Percentiles rank a stretch among this genome's conserved stretches.
Conservation (phyloP, 2,113 vertebrate species). For the Microtus oregoni region DNA sequence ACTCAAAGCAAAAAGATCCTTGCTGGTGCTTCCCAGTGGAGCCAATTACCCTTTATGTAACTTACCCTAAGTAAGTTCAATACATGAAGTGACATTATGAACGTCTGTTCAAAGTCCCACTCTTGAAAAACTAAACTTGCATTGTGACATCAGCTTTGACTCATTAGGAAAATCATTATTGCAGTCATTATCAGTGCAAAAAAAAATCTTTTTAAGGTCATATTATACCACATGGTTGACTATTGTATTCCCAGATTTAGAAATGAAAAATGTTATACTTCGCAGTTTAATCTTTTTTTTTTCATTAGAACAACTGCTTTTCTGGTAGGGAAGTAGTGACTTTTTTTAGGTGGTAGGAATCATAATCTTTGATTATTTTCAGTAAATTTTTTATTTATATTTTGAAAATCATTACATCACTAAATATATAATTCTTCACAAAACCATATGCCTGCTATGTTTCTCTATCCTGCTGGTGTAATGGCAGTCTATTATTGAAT, state of each 20-base stretch:
- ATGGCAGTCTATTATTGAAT: too few relatives aligned
- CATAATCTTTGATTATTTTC: constrained; percentile 26
- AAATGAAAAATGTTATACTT: constrained; percentile 4
- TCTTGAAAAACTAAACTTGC: constrained; percentile 49
- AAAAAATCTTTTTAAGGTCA: constrained; percentile 21
- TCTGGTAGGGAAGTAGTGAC: neutral
- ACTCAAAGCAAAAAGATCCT: constrained; percentile 27
- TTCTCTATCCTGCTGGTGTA: too few relatives aligned
- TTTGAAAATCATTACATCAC: constrained; percentile 21
- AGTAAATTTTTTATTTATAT: constrained; percentile 44
- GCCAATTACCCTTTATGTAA: constrained; percentile 54
- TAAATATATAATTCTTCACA: neutral
- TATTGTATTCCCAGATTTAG: constrained; percentile 48
- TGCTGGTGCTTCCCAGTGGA: neutral
- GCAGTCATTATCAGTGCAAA: constrained; percentile 49
- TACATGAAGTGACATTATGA: constrained; percentile 12
- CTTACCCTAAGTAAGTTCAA: constrained; percentile 20
- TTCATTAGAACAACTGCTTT: neutral
- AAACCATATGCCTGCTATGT: neutral
- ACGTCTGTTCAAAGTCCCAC: constrained; percentile 10
- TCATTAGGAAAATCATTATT: constrained; percentile 63
- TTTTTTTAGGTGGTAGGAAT: constrained; percentile 33
- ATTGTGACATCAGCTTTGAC: constrained; percentile 50
- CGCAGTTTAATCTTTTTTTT: constrained; percentile 36
- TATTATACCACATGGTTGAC: neutral